Base-by-base conservation (phyloP, 92 coral and sea anemone species). In the Bergia puertoricense region DNA sequence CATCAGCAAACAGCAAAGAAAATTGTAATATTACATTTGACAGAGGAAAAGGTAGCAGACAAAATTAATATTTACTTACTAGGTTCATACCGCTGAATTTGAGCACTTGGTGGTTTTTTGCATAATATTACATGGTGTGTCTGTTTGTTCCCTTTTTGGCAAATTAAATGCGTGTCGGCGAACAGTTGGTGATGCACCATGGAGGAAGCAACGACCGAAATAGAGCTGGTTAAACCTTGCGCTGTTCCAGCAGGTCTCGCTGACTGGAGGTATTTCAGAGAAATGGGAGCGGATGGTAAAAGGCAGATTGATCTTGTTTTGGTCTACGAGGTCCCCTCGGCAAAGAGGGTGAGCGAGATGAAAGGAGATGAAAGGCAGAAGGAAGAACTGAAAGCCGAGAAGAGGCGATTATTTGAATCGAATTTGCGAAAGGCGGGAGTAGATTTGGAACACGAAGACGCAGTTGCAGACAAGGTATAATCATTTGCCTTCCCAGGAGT, bases 261-360 rank as follows among this genome's bases (percentile, higher is more conserved):
- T 5, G 83, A 79, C 1, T 51, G 83, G 83, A 44, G 23, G 83
- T 79, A 54, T 39, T 79, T 79, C 56, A 62, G 83, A n/a, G 83
- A 79, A 51, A 36, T 48, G 38, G 83, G 83, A 3, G 44, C 68
- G 0, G 83, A 79, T 0, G 83, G 83, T 10, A 50, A 54, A 36
- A 68, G 83, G 9, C 83, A 79, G 56, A 79, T 79, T 22, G 83
- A 79, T 20, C 83, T 79, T 51, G 83, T 79, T 30, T 54, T 79
- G 62, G 83, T 54, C 13, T 79, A 79, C 50, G 69, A 79, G 42
- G 40, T 79, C 13, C 68, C 20, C 2, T 51, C 44, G 9, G 18
- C 41, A 36, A 66, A 79, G 16, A 50, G 56, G 68, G 51, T 79
- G 83, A 50, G 56, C 54, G 69, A 38, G 18, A 75, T 75, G 79